Conservation (phyloP, 2,113 vertebrate genomes). For the Thryonomys swinderianus region DNA sequence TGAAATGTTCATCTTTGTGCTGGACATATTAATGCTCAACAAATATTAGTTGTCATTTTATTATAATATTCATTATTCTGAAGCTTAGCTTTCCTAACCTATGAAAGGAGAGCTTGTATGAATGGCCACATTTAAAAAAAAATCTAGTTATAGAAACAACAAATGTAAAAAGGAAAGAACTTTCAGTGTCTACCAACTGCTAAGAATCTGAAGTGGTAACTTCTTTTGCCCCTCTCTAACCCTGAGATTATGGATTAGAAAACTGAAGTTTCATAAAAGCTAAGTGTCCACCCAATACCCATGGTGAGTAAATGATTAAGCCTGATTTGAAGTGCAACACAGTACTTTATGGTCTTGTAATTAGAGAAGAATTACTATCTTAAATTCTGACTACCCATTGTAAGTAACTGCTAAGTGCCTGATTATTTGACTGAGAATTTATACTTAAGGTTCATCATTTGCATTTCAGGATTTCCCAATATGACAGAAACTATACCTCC, state of each 20-base stretch:
- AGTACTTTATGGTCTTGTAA: slow-evolving; percentile 24
- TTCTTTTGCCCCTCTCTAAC: neutral
- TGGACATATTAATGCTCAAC: neutral
- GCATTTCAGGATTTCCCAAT: neutral
- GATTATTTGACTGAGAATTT: neutral
- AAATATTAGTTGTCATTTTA: slow-evolving; percentile 6
- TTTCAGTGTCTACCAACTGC: neutral
- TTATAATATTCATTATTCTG: neutral
- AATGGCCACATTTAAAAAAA: neutral
- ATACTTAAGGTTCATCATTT: slow-evolving; percentile 30
- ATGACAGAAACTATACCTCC: neutral
- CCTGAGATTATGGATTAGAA: neutral
- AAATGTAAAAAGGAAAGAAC: neutral
- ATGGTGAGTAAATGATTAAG: slow-evolving; percentile 23
- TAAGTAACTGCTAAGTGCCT: neutral
- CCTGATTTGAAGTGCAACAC: neutral
- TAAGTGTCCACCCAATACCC: neutral
- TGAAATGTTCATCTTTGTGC: neutral
- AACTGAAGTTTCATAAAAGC: neutral
- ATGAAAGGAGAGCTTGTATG: neutral
- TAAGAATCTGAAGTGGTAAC: neutral
- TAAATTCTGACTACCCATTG: neutral
- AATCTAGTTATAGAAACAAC: neutral
- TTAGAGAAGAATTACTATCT: slow-evolving; percentile 8
- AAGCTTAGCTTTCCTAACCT: neutral